phyloP scores from a whole-genome alignment of 2,797 vertebrate species.

The Catharus ustulatus region DNA sequence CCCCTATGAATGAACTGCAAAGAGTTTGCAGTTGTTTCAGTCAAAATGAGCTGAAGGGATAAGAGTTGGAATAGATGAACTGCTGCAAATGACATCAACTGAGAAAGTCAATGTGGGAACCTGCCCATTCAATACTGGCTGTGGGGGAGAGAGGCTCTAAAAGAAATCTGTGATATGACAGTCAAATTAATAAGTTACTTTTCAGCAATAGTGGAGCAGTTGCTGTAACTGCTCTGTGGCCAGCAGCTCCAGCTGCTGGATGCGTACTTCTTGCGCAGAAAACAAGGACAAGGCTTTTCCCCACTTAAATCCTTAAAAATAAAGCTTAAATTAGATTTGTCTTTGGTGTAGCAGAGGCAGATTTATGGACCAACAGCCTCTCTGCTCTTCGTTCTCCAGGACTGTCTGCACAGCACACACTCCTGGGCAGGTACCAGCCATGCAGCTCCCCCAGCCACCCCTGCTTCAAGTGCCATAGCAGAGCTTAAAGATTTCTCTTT shows the following conservation, averaged over 20 bases:
- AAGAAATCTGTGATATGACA: background rate
- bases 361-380: background rate
- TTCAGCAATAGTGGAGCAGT: background rate
- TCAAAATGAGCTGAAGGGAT: background rate
- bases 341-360: background rate
- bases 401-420: background rate
- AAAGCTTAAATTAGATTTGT: background rate
- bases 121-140: background rate
- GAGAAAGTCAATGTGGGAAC: background rate
- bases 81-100: background rate
- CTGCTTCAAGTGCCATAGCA: background rate
- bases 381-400: background rate
- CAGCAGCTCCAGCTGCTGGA: constrained; percentile 1
- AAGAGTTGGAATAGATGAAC: background rate
- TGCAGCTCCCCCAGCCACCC: background rate
- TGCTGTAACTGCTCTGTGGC: background rate
- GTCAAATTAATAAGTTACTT: background rate
- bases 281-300: background rate
- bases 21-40: background rate
- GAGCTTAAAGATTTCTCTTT: background rate
- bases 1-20: constrained; percentile 32
- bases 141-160: background rate
- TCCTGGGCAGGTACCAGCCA: background rate
- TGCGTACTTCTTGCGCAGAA: background rate
- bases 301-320: background rate